Evolutionary conservation across 2,888 invertebrate genomes (phyloP), one percentile per base, ranked within the genome.

Genomic region (Heliconius sara): DNA sequence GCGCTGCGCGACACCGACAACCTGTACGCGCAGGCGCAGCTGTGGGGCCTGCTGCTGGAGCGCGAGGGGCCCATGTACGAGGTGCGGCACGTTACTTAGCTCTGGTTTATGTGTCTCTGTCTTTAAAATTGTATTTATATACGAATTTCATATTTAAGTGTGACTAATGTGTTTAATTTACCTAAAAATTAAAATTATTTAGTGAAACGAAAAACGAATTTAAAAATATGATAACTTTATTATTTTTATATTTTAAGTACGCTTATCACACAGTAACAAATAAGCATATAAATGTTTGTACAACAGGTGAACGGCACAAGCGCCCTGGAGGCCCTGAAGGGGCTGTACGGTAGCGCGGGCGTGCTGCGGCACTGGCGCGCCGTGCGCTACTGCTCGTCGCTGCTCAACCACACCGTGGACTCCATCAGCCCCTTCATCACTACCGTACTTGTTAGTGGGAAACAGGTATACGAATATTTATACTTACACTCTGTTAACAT

Each of bases 361-460:
- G 97, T 97, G 84, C 93, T 98, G 82, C 96, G 98, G 13, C 97
- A 98, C 91, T 99, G 99, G 99, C 97, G 97, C 84, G 98, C 98
- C 57, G 99, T 99, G 71, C 97, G 99, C 77, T 98, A 99, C 92
- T 99, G 99, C 88, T 99, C 99, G 83, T 99, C 99, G 86, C 95
- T 99, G 79, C 96, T 99, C 81, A 97, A 97, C 91, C 99, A 99
- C 91, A 97, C 98, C 79, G 99, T 99, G 16, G 99, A 99, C 94
- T 99, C 99, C 83, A 98, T 99, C 87, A 99, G 99, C 92, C 99
- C 99, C 9, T 99, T 99, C 89, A 99, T 99, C 87, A 99, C 99
- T 67, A 98, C 99, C 65, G 98, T 99, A 84, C 96, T 99, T 73
- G 99, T 99, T 67, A 98, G 99, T 92, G 99, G 99, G 82, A 99